A percentile compares a stretch with the other conserved stretches of the same genome.
These are phyloP conservation scores for Crocidura indochinensis DNA, from an alignment of 2,797 vertebrate species.

Conservation along the genomic window DNA sequence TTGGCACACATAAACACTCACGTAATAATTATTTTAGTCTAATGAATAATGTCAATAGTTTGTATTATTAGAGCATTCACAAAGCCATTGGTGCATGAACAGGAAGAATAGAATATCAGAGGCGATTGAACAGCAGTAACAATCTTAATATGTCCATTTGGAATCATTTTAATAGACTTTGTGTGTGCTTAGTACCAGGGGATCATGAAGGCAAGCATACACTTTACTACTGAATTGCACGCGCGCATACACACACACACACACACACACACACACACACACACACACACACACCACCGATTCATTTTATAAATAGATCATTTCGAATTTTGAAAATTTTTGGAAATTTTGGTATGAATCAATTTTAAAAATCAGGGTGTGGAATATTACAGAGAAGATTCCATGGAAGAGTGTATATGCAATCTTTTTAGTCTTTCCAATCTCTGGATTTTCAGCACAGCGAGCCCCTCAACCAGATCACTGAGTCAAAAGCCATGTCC, in stretches of 20 bases:
- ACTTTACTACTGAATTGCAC: no score
- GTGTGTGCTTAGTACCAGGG: no score
- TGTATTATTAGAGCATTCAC: constrained; percentile 42
- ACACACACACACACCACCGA: no score
- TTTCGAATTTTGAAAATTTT: neutral
- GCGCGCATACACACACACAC: no score
- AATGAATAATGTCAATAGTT: constrained; percentile 50
- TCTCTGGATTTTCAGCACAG: neutral
- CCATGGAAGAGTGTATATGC: neutral
- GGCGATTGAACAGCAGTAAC: neutral
- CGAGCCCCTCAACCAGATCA: neutral
- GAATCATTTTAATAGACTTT: neutral
- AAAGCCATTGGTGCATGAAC: constrained; percentile 21
- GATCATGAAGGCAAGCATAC: no score
- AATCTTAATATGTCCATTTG: constrained; percentile 17
- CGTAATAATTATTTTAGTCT: constrained; percentile 66
- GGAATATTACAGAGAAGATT: neutral
- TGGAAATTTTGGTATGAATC: no score
- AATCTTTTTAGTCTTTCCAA: constrained; percentile 41
- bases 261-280: no score
- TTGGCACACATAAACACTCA: constrained; percentile 53
- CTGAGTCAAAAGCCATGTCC: neutral
- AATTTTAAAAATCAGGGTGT: constrained; percentile 32
- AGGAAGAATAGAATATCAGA: constrained; percentile 26
- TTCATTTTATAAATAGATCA: neutral